These are phyloP conservation scores for Heteropelma amictum DNA, from an alignment of 2,888 invertebrate species.

Conservation along the genomic window DNA sequence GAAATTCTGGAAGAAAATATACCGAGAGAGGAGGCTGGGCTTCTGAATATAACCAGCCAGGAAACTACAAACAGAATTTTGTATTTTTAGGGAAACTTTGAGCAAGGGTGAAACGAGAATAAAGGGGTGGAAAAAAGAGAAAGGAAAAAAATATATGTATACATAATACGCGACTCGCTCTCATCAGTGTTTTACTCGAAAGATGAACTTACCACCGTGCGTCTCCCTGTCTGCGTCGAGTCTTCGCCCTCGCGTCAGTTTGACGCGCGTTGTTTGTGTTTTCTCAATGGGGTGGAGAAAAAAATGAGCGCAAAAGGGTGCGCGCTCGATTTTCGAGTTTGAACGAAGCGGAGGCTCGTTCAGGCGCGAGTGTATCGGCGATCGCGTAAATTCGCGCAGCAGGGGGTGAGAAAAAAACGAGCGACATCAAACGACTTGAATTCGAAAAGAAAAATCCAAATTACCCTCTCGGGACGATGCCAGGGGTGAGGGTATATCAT, in stretches of 20 bases:
- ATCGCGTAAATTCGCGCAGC: not conserved
- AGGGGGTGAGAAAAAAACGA: slow-evolving; percentile 3
- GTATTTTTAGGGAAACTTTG: slow-evolving; percentile 52
- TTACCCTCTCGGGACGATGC: not conserved
- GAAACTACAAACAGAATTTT: slow-evolving; percentile 40
- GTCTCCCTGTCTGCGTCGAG: no score
- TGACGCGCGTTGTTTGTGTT: slow-evolving; percentile 43
- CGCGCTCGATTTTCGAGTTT: no score
- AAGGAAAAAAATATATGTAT: slow-evolving; percentile 9
- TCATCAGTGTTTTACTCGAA: slow-evolving; percentile 9
- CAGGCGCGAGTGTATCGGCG: slow-evolving; percentile 18
- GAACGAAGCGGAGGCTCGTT: slow-evolving; percentile 34
- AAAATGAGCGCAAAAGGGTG: slow-evolving; percentile 44
- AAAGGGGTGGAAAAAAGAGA: not conserved
- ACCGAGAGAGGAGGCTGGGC: slow-evolving; percentile 15
- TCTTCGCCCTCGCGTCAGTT: no score
- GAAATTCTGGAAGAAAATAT: slow-evolving; percentile 15
- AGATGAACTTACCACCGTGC: no score
- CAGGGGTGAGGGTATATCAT: not conserved
- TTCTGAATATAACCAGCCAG: slow-evolving; percentile 47
- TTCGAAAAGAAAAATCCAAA: slow-evolving; percentile 4
- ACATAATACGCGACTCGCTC: not conserved
- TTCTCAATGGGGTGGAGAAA: slow-evolving; percentile 46
- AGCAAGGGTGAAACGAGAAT: slow-evolving; percentile 10
- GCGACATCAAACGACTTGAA: slow-evolving; percentile 41